Conservation (phyloP, 2,113 vertebrate species). For the Pseudonaja textilis region DNA sequence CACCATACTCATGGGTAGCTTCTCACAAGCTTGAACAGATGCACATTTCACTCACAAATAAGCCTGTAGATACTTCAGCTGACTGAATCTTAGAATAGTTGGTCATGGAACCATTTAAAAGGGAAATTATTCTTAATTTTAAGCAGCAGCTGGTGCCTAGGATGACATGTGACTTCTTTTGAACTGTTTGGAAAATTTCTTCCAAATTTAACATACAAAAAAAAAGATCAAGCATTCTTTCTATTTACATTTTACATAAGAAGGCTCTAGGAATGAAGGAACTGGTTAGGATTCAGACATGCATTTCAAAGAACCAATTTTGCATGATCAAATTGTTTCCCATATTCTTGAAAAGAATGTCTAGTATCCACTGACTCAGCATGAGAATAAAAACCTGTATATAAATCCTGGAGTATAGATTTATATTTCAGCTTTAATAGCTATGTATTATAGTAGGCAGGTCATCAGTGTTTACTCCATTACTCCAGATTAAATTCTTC, state of each 20-base stretch:
- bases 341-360: not conserved
- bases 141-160: not conserved
- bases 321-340: not conserved
- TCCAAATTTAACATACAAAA: not conserved
- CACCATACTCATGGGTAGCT: not conserved
- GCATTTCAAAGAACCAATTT: not conserved
- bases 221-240: not conserved
- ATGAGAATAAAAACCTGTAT: not conserved
- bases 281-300: not conserved
- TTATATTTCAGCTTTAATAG: not conserved
- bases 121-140: not conserved
- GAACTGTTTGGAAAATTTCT: not conserved
- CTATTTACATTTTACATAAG: not conserved
- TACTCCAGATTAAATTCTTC: not conserved
- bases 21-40: not conserved
- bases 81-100: not conserved
- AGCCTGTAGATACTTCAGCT: not conserved
- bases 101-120: not conserved
- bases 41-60: not conserved
- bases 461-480: too few species aligned
- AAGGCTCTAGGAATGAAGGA: not conserved
- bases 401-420: not conserved
- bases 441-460: not conserved
- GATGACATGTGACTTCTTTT: not conserved
- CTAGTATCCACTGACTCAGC: not conserved